Percentiles rank a stretch among this genome's conserved stretches.
phyloP scores from a whole-genome alignment of 2,888 invertebrate genomes.

The Idaea aversata region DNA sequence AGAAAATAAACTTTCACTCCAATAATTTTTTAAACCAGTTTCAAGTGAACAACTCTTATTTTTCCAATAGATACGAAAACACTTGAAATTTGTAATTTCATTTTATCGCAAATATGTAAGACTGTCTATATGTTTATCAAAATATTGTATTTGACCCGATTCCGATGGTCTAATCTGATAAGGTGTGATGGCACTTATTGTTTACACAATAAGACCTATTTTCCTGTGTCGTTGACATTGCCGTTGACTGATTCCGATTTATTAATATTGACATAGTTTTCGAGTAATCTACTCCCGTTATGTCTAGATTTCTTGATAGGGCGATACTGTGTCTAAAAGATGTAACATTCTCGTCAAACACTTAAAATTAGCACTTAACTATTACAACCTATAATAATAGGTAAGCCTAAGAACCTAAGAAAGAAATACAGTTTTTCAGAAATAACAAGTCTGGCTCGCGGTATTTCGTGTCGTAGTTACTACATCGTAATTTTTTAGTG shows the following conservation, averaged over 20 bases:
- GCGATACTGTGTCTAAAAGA: conserved; percentile 14
- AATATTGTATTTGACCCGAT: conserved; percentile 65
- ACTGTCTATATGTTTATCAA: conserved; percentile 50
- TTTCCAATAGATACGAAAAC: conserved; percentile 4
- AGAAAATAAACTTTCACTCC: background rate
- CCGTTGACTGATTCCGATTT: conserved; percentile 25
- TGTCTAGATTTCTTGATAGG: conserved; percentile 40
- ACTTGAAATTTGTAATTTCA: conserved; percentile 9
- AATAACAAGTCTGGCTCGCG: too few species aligned
- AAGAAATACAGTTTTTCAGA: too few species aligned
- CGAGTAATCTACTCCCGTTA: conserved; percentile 41
- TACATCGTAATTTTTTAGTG: too few species aligned
- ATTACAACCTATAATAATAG: conserved; percentile 3
- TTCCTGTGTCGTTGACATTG: conserved; percentile 24
- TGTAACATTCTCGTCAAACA: conserved; percentile 1
- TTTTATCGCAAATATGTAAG: conserved; percentile 34
- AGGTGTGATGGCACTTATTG: conserved; percentile 32
- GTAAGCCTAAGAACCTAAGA: too few species aligned
- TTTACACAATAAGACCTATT: conserved; percentile 31
- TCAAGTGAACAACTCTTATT: conserved; percentile 1
- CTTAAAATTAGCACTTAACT: background rate
- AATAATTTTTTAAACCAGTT: background rate
- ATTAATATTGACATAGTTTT: conserved; percentile 51
- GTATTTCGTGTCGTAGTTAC: too few species aligned
- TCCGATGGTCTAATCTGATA: conserved; percentile 52